Percentiles rank a stretch among this genome's conserved stretches.
Evolutionary conservation across 2,888 invertebrate genomes (phyloP).

Genomic region (Conus canariensis): DNA sequence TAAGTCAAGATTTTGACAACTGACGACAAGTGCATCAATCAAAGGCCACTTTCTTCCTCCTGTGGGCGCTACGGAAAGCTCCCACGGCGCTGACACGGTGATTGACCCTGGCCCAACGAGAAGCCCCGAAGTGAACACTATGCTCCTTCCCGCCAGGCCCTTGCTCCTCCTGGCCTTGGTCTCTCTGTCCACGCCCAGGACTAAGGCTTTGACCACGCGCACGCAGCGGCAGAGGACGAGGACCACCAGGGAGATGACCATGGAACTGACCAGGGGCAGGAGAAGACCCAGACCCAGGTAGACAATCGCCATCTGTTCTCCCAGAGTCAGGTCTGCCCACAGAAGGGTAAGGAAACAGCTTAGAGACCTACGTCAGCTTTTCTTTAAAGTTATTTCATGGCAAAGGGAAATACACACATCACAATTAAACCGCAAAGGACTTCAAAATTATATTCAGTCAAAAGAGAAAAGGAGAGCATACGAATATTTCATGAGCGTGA

Average conservation of each 20-base stretch:
- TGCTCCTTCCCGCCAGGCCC: neutral
- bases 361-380: neutral
- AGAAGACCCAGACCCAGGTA: constrained; percentile 14
- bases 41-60: constrained; percentile 20
- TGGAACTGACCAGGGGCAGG: constrained; percentile 18
- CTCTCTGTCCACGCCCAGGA: neutral
- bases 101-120: neutral
- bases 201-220: neutral
- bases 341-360: too few relatives aligned
- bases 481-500: too few relatives aligned
- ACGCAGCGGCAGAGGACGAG: constrained; percentile 18
- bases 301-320: constrained; percentile 1
- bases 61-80: neutral
- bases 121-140: too few relatives aligned
- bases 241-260: constrained; percentile 1
- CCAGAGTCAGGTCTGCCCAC: constrained; percentile 2
- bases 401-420: too few relatives aligned
- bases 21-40: neutral
- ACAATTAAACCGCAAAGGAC: too few relatives aligned
- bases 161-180: neutral
- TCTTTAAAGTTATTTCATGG: too few relatives aligned
- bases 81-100: neutral
- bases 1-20: too few relatives aligned
- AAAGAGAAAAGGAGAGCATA: too few relatives aligned
- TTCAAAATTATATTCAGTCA: too few relatives aligned